A percentile compares a stretch with the other conserved stretches of the same genome.
Conservation (phyloP, 2,797 vertebrate species). For the Scyliorhinus canicula region DNA sequence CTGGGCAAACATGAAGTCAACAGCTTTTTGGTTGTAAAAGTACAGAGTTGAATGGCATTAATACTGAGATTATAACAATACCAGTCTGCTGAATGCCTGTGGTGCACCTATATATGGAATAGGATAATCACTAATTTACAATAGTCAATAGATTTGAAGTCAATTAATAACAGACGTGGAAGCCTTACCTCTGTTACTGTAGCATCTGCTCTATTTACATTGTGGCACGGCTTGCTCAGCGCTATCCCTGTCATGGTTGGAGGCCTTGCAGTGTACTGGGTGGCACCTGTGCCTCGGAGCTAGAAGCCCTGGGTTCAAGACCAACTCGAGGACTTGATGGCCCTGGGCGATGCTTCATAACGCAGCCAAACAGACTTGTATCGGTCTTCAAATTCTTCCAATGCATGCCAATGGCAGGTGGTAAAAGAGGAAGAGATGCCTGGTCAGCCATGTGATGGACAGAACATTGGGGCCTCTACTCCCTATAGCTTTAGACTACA, state of each 20-base stretch:
- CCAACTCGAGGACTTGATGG: too few species aligned
- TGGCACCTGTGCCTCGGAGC: too few species aligned
- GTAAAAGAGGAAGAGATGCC: too few species aligned
- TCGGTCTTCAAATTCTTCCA: too few species aligned
- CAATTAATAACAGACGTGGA: neutral
- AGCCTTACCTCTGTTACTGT: neutral
- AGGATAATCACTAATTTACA: neutral
- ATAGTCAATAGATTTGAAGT: neutral
- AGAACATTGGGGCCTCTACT: too few species aligned
- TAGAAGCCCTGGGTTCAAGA: too few species aligned
- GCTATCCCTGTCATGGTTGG: neutral
- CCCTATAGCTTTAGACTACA: too few species aligned
- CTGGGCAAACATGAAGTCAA: neutral
- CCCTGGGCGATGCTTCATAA: too few species aligned
- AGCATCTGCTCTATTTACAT: neutral
- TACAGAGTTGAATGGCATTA: neutral
- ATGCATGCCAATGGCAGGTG: too few species aligned
- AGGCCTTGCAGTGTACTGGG: too few species aligned
- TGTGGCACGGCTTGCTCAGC: neutral
- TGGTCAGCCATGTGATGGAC: too few species aligned
- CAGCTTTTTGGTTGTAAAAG: neutral
- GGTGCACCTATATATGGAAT: neutral
- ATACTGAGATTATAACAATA: neutral
- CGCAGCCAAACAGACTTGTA: too few species aligned
- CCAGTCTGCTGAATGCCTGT: neutral